These are phyloP conservation scores for Porites cylindrica DNA, from an alignment of 92 coral and sea anemone species.

Conservation along the genomic window DNA sequence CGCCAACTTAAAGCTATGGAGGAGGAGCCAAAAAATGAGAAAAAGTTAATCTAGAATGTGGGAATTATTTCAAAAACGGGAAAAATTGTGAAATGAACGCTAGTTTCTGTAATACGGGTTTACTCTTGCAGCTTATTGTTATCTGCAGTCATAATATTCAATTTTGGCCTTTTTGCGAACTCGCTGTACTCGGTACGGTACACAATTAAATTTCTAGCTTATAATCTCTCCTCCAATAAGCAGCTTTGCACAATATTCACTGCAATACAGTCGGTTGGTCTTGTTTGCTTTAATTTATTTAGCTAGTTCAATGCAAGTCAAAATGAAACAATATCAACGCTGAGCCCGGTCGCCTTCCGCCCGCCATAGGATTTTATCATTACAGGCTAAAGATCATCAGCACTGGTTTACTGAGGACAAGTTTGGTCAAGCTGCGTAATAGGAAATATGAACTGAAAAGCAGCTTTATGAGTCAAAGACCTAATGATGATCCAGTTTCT, in stretches of 20 bases:
- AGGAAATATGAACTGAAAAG: background rate
- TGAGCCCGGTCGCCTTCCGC: background rate
- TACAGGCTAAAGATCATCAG: no score
- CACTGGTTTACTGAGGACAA: background rate
- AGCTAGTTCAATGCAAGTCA: background rate
- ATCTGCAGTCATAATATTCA: background rate
- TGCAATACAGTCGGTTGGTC: background rate
- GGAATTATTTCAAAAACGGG: background rate
- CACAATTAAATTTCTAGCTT: background rate
- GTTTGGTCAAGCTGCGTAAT: background rate
- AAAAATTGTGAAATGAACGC: background rate
- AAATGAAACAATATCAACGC: background rate
- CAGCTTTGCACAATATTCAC: background rate
- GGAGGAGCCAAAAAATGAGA: no score
- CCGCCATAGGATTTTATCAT: background rate
- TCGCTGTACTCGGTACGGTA: background rate
- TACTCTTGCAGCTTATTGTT: background rate
- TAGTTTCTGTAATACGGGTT: background rate
- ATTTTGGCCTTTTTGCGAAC: background rate
- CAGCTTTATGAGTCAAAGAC: background rate
- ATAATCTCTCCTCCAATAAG: background rate
- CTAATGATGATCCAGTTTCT: no score
- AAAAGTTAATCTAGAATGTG: no score
- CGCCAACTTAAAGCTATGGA: no score
- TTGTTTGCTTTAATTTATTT: constrained; percentile 17